Percentiles rank a stretch among this genome's conserved stretches.
These are phyloP conservation scores for Grammomys surdaster DNA, from an alignment of 2,113 vertebrate species.

Conservation along the genomic window DNA sequence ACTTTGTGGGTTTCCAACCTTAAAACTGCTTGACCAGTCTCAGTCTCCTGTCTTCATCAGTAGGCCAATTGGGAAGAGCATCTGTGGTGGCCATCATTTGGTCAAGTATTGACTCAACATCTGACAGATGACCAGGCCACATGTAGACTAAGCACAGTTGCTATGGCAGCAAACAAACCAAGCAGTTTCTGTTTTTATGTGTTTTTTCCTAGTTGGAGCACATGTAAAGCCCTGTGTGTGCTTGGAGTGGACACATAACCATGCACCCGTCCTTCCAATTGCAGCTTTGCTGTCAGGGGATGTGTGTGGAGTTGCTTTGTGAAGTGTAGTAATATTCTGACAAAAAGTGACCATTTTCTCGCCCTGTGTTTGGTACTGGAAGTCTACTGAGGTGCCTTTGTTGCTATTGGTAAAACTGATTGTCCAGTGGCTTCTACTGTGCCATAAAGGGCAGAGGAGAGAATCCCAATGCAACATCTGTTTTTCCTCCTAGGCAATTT, in stretches of 20 bases:
- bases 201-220: not conserved
- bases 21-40: not conserved
- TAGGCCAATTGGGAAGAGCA: not conserved
- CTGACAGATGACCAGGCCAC: not conserved
- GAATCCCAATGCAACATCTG: not conserved
- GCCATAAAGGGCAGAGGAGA: not conserved
- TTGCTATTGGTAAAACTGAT: not conserved
- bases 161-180: not conserved
- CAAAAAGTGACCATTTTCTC: not conserved
- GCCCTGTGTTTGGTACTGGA: not conserved
- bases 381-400: not conserved
- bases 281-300: not conserved
- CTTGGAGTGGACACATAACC: fast-evolving
- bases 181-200: not conserved
- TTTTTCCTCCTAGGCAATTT: not conserved
- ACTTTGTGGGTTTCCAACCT: not conserved
- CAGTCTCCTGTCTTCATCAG: not conserved
- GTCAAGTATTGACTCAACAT: not conserved
- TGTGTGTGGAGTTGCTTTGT: not conserved
- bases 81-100: not conserved
- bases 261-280: not conserved
- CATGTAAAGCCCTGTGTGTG: not conserved
- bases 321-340: not conserved
- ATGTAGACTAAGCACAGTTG: not conserved
- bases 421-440: not conserved